Evolutionary conservation across 2,797 vertebrate species (phyloP).

Genomic region (Chelonia mydas): DNA sequence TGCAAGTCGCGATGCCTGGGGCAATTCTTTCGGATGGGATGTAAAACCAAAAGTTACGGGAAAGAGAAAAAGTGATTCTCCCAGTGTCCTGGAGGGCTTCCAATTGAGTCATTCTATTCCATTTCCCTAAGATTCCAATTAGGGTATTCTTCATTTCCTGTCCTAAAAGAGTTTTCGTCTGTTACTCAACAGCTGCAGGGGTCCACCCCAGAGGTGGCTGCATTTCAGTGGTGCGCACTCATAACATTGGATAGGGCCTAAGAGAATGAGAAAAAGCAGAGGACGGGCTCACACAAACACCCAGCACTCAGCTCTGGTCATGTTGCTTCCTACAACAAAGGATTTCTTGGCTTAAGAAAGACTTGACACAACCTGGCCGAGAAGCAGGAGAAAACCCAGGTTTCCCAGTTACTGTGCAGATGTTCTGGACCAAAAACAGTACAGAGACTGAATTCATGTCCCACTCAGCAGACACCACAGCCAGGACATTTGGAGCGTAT

Average conservation of each 20-base stretch:
- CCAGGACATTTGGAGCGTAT: slow-evolving; percentile 69
- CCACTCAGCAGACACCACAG: slow-evolving; percentile 49
- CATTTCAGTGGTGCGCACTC: neutral
- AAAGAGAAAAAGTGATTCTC: neutral
- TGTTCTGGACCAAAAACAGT: slow-evolving; percentile 73
- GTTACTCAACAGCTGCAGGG: neutral
- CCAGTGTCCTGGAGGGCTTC: neutral
- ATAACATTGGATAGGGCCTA: neutral
- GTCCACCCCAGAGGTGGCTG: neutral
- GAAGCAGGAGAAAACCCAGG: slow-evolving; percentile 69
- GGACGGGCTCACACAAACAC: neutral
- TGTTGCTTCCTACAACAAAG: neutral
- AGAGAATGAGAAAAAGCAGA: neutral
- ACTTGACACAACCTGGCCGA: slow-evolving; percentile 64
- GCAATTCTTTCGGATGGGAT: neutral
- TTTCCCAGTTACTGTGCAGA: slow-evolving; percentile 74
- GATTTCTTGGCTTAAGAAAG: slow-evolving; percentile 39
- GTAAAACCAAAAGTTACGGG: neutral
- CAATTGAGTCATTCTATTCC: neutral
- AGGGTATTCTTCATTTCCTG: neutral
- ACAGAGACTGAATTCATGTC: slow-evolving; percentile 46
- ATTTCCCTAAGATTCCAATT: neutral
- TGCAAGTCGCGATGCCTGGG: neutral
- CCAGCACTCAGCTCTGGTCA: neutral
- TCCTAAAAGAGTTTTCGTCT: neutral